Percentiles rank a stretch among this genome's conserved stretches.
Conservation (phyloP, 2,888 invertebrate genomes). For the Aleiodes testaceus region DNA sequence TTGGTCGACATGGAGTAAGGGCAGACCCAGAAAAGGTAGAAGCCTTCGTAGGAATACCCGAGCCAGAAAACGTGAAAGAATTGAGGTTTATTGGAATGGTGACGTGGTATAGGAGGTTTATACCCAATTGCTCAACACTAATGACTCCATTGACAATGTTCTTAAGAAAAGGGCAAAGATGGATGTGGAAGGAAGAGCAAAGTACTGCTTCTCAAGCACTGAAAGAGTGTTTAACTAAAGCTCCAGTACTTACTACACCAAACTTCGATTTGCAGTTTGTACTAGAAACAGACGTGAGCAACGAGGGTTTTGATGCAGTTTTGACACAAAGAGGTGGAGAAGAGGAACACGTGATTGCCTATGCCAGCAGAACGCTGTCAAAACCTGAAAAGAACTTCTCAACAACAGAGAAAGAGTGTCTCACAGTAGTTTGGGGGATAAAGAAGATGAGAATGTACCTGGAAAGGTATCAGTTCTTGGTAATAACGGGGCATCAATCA, state of each 20-base stretch:
- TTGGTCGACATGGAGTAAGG: slow-evolving; percentile 32
- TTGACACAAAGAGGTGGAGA: slow-evolving; percentile 28
- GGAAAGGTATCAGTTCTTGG: not conserved
- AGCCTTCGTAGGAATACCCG: slow-evolving; percentile 15
- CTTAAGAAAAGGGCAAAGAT: slow-evolving; percentile 21
- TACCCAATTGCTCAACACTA: slow-evolving; percentile 27
- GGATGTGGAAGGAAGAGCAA: slow-evolving; percentile 39
- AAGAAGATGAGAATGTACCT: slow-evolving; percentile 7
- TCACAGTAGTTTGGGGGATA: slow-evolving; percentile 28
- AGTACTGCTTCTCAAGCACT: slow-evolving; percentile 32
- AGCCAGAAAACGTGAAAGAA: slow-evolving; percentile 47
- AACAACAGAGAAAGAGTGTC: slow-evolving; percentile 35
- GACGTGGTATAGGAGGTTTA: slow-evolving; percentile 53
- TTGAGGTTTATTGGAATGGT: slow-evolving; percentile 55
- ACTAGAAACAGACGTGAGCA: slow-evolving; percentile 42
- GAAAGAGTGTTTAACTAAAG: slow-evolving; percentile 10
- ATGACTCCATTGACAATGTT: slow-evolving; percentile 36
- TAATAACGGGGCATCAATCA: slow-evolving; percentile 8
- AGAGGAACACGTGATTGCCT: slow-evolving; percentile 17
- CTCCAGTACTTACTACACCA: slow-evolving; percentile 37
- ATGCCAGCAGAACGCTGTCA: slow-evolving; percentile 28
- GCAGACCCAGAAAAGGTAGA: slow-evolving; percentile 45
- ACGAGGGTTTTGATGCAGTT: slow-evolving; percentile 34
- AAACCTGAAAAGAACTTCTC: slow-evolving; percentile 31
- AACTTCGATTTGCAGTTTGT: slow-evolving; percentile 32